Base-by-base conservation (phyloP, 2,113 vertebrate genomes). In the Alexandromys fortis region DNA sequence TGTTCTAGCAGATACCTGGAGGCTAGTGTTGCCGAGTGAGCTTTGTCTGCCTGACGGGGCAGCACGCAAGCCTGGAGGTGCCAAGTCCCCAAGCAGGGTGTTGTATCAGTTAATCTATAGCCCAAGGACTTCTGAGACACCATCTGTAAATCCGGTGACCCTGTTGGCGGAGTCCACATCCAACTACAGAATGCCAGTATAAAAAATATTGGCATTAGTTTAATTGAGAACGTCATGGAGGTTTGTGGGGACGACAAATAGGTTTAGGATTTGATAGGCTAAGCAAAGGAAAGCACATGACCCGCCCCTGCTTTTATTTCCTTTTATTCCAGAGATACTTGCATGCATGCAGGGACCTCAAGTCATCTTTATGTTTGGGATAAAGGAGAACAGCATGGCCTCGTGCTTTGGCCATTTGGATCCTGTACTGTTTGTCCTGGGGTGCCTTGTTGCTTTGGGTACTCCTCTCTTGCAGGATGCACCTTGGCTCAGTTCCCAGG, bases 1-100 rank as follows among this genome's bases (percentile, higher is more conserved):
- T 9, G 61, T 70, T 52, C 0, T 0, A 8, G 35, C 1, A 45
- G 58, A 33, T 1, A 63, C 38, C 42, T 21, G 1, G 55, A 10
- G 21, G 45, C 61, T 4, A 19, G 47, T 22, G 24, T n/a, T 89
- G 67, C 52, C 14, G 10, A 17, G n/a, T 75, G n/a, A 75, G 70
- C 14, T 55, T n/a, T 52, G 10, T 49, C 67, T 72, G 68, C 13
- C 7, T 87, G 35, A 28, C 11, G 8, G 49, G 35, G 49, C 70
- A 73, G 86, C 70, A 73, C 7, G 1, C 7, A 30, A 33, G 86
- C 49, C 70, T 75, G 86, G 49, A 38, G 49, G 49, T 89, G 70
- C 35, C 49, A 73, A 75, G 26, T 4, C 45, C 45, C 42, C 65
- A 38, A 47, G 16, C 22, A 3, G 4, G 14, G 2, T 17, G 1